Evolutionary conservation across 2,113 vertebrate genomes (phyloP).

Genomic region (Triplophysa tibetana): DNA sequence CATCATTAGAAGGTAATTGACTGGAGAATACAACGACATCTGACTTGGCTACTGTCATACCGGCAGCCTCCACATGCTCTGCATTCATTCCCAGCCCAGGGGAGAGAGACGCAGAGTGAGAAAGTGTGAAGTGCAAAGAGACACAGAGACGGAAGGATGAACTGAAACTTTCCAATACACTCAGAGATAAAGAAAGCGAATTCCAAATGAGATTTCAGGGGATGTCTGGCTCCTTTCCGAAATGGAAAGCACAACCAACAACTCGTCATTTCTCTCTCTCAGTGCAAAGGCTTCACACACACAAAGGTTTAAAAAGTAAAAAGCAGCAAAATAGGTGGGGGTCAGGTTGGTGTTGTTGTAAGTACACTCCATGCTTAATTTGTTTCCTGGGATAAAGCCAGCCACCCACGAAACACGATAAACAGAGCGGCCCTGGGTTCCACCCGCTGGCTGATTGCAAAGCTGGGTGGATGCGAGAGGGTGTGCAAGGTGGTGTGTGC

Average conservation of each 20-base stretch:
- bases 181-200: constrained; percentile 18
- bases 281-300: constrained; percentile 10
- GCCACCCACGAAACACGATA: constrained; percentile 19
- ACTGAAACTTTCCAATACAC: constrained; percentile 1
- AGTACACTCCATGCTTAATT: constrained; percentile 30
- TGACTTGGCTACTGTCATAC: constrained; percentile 58
- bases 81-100: constrained; percentile 59
- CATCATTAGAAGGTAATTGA: constrained; percentile 68
- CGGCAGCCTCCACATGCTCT: constrained; percentile 42
- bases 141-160: constrained; percentile 25
- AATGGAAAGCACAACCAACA: not conserved
- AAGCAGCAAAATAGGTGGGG: constrained; percentile 10
- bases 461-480: not conserved
- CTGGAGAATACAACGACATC: constrained; percentile 53
- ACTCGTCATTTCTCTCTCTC: constrained; percentile 3
- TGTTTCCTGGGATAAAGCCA: constrained; percentile 30
- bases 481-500: constrained; percentile 28
- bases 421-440: constrained; percentile 31
- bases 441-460: constrained; percentile 13
- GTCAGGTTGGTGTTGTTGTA: constrained; percentile 13
- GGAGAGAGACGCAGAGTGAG: constrained; percentile 50
- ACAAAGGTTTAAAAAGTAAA: constrained; percentile 1
- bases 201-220: not conserved
- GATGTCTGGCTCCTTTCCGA: not conserved
- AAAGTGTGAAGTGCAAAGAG: constrained; percentile 17